Evolutionary conservation across 2,797 vertebrate species (phyloP).

Genomic region (Poecilia gillii): DNA sequence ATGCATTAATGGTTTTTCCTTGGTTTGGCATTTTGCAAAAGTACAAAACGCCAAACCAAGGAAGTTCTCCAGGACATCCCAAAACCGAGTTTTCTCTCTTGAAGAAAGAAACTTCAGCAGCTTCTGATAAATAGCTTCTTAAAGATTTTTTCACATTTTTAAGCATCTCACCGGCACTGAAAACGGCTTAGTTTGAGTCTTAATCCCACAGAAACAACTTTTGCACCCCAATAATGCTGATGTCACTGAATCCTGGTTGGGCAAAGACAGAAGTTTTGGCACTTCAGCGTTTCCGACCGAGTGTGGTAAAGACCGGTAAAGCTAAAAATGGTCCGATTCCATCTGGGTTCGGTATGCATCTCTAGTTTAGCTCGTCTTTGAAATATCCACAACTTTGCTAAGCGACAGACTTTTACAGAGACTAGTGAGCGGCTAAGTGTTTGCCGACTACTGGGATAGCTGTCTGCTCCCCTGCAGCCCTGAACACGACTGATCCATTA

Average conservation of each 20-base stretch:
- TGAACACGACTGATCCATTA: not conserved
- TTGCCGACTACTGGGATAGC: not conserved
- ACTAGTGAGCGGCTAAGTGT: not conserved
- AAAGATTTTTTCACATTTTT: not conserved
- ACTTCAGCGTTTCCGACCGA: not conserved
- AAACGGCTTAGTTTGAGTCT: not conserved
- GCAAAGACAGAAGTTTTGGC: not conserved
- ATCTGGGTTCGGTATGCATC: not conserved
- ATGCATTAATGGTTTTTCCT: too few species aligned
- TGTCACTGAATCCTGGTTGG: not conserved
- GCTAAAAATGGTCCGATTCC: not conserved
- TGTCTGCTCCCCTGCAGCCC: not conserved
- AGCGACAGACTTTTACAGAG: not conserved
- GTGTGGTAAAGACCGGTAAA: not conserved
- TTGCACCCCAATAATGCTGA: not conserved
- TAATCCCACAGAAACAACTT: not conserved
- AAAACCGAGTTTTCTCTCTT: not conserved
- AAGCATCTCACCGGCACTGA: not conserved
- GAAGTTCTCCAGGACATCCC: not conserved
- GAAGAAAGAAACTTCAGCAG: not conserved
- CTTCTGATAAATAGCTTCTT: not conserved
- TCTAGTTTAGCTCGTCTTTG: not conserved
- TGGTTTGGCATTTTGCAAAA: not conserved
- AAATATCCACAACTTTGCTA: not conserved
- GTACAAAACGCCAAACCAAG: not conserved